Evolutionary conservation across 1,140 invertebrate species (phyloP), one percentile per base, ranked within the genome.

Genomic region (Drosophila micromelanica): DNA sequence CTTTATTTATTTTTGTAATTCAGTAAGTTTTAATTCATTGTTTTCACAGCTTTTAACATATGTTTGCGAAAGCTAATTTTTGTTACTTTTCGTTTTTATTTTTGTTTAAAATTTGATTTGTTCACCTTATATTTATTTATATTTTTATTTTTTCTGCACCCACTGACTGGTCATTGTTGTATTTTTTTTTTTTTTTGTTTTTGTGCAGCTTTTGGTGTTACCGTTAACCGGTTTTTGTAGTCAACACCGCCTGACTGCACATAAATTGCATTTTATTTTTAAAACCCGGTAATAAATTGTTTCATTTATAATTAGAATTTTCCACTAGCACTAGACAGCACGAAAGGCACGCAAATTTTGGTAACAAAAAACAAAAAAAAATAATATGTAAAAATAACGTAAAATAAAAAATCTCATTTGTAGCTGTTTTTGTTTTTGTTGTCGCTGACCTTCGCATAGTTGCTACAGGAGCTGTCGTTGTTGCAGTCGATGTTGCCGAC

Each of bases 241-340:
- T 78, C 70, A 71, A 51, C 60, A 67, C 45, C 46, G 55, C 64
- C 61, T 68, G 60, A 67, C 63, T 78, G 70, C 69, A 64, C 73
- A 80, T 77, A 86, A 85, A 80, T 80, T 80, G 81, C 70, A 81
- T 87, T 81, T 86, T 87, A 87, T 87, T 87, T 73, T 72, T 81
- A 87, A 81, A 86, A 76, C 82, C 81, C 81, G 81, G 81, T 81
- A 85, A 85, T 85, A 85, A 86, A 86, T 80, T 85, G 81, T 86
- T 86, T 81, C 55, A 69, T 87, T 86, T 81, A 81, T 78, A 87
- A 86, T 86, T 81, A 81, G 81, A 87, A 87, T 87, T 86, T 81
- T 78, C 64, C 69, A 62, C 67, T 51, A 73, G n/a, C n/a, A 54
- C 70, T 86, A n/a, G 81, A 80, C 81, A 86, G 69, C 76, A 43